Conservation (phyloP, 2,797 vertebrate species). For the Staurois parvus region DNA sequence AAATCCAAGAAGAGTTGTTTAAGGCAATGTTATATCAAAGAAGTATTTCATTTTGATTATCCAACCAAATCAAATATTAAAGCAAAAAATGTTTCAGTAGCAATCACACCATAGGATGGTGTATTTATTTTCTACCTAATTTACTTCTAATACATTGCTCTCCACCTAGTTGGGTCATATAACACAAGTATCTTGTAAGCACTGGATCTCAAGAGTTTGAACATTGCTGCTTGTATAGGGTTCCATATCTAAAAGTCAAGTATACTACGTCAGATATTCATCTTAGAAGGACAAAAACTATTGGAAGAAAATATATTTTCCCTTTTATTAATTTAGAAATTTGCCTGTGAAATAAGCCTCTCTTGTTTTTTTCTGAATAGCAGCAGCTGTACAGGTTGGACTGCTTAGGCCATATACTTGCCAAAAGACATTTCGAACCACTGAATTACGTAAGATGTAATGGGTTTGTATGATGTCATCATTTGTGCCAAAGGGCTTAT, state of each 20-base stretch:
- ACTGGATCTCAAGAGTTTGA: neutral
- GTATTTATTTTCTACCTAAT: neutral
- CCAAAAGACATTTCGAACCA: neutral
- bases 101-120: neutral
- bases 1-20: neutral
- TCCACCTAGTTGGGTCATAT: neutral
- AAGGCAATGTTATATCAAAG: neutral
- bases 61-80: neutral
- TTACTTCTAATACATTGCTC: neutral
- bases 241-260: neutral
- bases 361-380: neutral
- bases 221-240: neutral
- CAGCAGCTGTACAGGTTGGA: neutral
- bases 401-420: neutral
- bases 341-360: neutral
- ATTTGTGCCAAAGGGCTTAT: constrained; percentile 31
- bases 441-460: neutral
- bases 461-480: neutral
- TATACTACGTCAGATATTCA: neutral
- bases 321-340: neutral
- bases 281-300: neutral
- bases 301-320: neutral
- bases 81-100: neutral
- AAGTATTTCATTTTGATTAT: constrained; percentile 11
- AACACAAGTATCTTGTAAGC: constrained; percentile 1